Evolutionary conservation across 2,888 invertebrate genomes (phyloP), one percentile per base, ranked within the genome.

Genomic region (Lampropteryx suffumata): DNA sequence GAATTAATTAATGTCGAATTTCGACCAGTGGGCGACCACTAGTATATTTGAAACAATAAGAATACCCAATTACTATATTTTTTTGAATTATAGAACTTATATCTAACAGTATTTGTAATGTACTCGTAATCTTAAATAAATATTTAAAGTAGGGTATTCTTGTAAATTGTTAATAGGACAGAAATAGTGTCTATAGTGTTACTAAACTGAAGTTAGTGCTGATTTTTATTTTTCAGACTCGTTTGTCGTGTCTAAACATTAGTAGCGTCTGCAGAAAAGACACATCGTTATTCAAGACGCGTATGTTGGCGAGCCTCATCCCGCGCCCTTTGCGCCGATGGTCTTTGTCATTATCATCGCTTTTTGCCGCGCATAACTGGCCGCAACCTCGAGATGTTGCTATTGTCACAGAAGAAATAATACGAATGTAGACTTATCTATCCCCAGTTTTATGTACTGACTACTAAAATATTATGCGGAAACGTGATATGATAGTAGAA

Each of bases 271-370:
- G 49, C 52, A 40, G 50, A 32, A 4, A 17, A 30, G 40, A 52
- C 60, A 58, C 71, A 81, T 88, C 78, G 73, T 76, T 85, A 89
- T 89, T 85, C 88, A 65, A 62, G 62, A 52, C 79, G 80, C 87
- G 86, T 84, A 57, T 70, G 66, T 57, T 59, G 66, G 71, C 71
- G 70, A 67, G 71, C 71, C 67, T 78, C 83, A 76, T 79, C 79
- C 74, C 76, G 78, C 77, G 83, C 87, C 87, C 88, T 84, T 77
- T 79, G 77, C 82, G 81, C 76, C 82, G 73, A 82, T 80, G 82
- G 78, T 73, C 79, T 82, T 71, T 78, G 83, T 84, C 87, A 87
- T 90, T 89, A 90, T 85, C 86, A 84, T 84, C 82, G 79, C 82
- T 88, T 89, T 87, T 87, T 88, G 86, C 86, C 77, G 67, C 83